A percentile compares a stretch with the other conserved stretches of the same genome.
Evolutionary conservation across 2,113 vertebrate species (phyloP).

Genomic region (Pristiophorus japonicus): DNA sequence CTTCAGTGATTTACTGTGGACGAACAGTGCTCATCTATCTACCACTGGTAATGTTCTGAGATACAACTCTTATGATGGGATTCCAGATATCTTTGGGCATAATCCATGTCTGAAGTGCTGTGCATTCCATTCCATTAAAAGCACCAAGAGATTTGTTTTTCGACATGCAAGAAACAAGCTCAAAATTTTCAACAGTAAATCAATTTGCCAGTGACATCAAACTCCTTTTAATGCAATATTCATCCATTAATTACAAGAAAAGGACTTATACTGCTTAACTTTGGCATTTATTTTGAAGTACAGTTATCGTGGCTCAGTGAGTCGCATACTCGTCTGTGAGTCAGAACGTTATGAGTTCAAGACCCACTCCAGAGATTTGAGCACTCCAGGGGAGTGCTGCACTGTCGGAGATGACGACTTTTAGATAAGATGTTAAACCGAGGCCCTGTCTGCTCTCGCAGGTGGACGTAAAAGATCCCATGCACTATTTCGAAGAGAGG

Average conservation of each 20-base stretch:
- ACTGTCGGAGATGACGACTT: too few species aligned
- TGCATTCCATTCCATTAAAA: not conserved
- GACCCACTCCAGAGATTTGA: too few species aligned
- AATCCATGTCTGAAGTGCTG: not conserved
- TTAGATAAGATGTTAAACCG: too few species aligned
- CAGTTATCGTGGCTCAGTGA: too few species aligned
- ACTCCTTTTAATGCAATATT: not conserved
- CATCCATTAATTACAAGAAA: not conserved
- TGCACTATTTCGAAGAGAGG: too few species aligned
- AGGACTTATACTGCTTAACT: not conserved
- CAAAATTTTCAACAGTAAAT: not conserved
- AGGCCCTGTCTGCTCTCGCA: too few species aligned
- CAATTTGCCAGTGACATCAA: not conserved
- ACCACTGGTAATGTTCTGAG: not conserved
- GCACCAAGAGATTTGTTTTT: not conserved
- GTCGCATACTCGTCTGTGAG: too few species aligned
- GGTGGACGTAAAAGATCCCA: too few species aligned
- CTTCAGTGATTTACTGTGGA: not conserved
- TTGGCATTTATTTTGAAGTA: too few species aligned
- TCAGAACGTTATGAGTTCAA: too few species aligned
- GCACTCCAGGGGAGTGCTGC: too few species aligned
- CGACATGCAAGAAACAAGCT: not conserved
- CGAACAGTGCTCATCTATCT: not conserved
- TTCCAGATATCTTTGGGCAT: not conserved
- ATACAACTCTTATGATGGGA: not conserved